These are phyloP conservation scores for Maccullochella peelii DNA, from an alignment of 2,113 vertebrate species.

Conservation along the genomic window DNA sequence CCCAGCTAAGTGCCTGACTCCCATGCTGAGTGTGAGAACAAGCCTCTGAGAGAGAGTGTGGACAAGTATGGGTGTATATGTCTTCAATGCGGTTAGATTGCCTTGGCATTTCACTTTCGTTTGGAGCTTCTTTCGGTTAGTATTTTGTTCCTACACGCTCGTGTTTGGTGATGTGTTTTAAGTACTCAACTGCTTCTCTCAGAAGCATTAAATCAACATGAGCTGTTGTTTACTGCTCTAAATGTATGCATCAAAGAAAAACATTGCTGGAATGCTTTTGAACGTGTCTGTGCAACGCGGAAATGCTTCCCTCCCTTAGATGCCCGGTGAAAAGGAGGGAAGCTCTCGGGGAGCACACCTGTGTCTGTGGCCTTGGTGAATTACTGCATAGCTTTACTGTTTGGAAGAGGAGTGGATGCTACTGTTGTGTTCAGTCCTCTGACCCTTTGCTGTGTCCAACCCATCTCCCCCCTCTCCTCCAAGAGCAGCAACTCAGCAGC, in stretches of 20 bases:
- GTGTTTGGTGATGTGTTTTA: slow-evolving; percentile 1
- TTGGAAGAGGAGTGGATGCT: slow-evolving; percentile 31
- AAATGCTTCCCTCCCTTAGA: slow-evolving; percentile 55
- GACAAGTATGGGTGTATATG: background rate
- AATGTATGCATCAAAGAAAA: slow-evolving; percentile 68
- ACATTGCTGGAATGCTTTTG: slow-evolving; percentile 76
- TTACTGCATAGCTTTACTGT: slow-evolving; percentile 56
- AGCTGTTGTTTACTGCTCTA: slow-evolving; percentile 63
- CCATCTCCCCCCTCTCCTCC: slow-evolving; percentile 9
- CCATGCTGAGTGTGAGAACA: slow-evolving; percentile 47
- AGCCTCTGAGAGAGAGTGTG: slow-evolving; percentile 9
- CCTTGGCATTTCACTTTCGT: slow-evolving; percentile 15
- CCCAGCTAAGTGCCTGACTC: slow-evolving; percentile 53
- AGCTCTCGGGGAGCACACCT: slow-evolving; percentile 66
- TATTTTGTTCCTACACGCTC: slow-evolving; percentile 3
- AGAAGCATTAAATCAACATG: slow-evolving; percentile 37
- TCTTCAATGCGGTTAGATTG: background rate
- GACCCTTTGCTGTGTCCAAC: slow-evolving; percentile 29
- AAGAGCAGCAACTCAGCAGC: slow-evolving; percentile 18
- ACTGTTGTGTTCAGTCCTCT: slow-evolving; percentile 9
- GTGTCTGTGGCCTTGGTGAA: slow-evolving; percentile 59
- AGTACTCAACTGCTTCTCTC: background rate
- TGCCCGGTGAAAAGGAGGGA: slow-evolving; percentile 51
- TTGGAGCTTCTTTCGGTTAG: background rate
- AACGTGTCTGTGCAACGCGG: slow-evolving; percentile 71